These are phyloP conservation scores for Eumacrocentrus americanus DNA, from an alignment of 2,888 invertebrate genomes.

Conservation along the genomic window DNA sequence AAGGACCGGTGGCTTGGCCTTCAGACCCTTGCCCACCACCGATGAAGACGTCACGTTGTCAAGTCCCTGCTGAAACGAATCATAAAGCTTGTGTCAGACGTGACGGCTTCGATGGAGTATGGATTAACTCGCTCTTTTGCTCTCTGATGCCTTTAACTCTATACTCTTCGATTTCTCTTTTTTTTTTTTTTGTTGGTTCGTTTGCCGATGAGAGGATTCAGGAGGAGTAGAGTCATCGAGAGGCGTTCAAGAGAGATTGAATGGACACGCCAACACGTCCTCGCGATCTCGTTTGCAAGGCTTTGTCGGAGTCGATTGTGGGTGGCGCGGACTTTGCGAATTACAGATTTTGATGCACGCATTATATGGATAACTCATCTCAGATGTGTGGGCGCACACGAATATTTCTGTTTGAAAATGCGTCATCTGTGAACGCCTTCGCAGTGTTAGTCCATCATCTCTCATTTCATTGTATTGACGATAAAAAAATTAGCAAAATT, in stretches of 20 bases:
- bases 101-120: not conserved
- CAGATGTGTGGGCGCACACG: not conserved
- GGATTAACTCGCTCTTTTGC: conserved; percentile 2
- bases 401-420: conserved; percentile 5
- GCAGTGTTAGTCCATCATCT: not conserved
- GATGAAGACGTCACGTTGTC: conserved; percentile 39
- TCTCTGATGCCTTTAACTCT: conserved; percentile 1
- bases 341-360: conserved; percentile 14
- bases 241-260: conserved; percentile 11
- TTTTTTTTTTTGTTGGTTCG: not conserved
- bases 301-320: not conserved
- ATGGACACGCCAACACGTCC: conserved; percentile 19
- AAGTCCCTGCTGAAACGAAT: conserved; percentile 31
- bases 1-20: conserved; percentile 50
- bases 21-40: conserved; percentile 47
- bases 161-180: not conserved
- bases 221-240: too few species aligned
- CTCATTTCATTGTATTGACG: not conserved
- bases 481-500: too few species aligned
- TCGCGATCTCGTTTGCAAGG: conserved; percentile 22
- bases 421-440: conserved; percentile 20
- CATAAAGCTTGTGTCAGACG: not conserved
- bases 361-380: not conserved
- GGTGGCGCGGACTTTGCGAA: conserved; percentile 11
- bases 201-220: too few species aligned